These are phyloP conservation scores for Ibycter americanus DNA, from an alignment of 2,797 vertebrate genomes.

Conservation along the genomic window DNA sequence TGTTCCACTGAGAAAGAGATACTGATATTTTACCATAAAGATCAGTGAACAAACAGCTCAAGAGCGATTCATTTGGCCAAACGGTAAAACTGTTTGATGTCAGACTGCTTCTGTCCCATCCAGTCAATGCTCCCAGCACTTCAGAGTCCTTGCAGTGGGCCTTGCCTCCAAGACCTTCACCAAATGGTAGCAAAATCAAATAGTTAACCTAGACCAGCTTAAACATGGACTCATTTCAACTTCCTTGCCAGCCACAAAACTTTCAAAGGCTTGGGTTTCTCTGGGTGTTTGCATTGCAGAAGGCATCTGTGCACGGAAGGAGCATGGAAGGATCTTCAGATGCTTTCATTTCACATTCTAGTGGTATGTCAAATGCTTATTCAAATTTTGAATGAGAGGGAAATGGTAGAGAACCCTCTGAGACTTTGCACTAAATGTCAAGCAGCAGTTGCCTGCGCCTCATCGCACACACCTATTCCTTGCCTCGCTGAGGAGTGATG, in stretches of 20 bases:
- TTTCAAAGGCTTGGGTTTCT: neutral
- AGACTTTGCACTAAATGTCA: neutral
- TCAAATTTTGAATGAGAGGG: neutral
- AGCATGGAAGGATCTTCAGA: neutral
- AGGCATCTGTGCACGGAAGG: neutral
- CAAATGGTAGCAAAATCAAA: neutral
- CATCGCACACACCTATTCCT: neutral
- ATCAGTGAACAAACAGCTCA: neutral
- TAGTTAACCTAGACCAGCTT: neutral
- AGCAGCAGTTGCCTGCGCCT: neutral
- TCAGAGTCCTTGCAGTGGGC: neutral
- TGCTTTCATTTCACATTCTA: neutral
- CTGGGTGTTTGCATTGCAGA: neutral
- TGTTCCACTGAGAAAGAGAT: neutral
- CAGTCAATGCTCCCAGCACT: neutral
- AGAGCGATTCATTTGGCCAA: neutral
- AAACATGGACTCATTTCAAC: neutral
- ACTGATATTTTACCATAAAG: neutral
- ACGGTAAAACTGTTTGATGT: neutral
- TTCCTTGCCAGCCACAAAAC: neutral
- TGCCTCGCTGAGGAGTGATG: neutral
- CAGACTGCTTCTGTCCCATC: neutral
- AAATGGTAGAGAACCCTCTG: neutral
- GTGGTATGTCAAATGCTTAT: neutral
- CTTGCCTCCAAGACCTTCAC: neutral